Conservation (phyloP, 2,797 vertebrate species). For the Enteromius argenteus region DNA sequence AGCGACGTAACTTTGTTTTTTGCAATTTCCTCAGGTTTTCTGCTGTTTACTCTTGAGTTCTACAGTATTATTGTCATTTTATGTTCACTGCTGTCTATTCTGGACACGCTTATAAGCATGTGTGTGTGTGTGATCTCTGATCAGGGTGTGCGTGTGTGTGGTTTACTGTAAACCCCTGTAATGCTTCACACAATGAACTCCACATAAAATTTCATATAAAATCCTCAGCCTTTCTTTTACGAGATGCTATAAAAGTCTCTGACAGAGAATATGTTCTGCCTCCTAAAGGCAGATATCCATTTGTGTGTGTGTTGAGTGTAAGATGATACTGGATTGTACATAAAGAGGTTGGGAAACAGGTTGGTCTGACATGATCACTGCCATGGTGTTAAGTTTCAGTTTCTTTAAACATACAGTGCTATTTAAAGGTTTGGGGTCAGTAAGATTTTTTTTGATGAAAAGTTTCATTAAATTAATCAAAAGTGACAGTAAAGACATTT, state of each 20-base stretch:
- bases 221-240: background rate
- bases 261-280: background rate
- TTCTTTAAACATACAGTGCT: background rate
- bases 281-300: background rate
- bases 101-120: background rate
- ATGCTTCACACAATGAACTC: background rate
- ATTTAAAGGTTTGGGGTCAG: background rate
- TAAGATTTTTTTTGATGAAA: background rate
- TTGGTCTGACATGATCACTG: background rate
- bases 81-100: background rate
- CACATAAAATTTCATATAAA: background rate
- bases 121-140: background rate
- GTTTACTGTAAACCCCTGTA: background rate
- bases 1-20: background rate
- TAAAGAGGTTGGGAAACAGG: constrained; percentile 25
- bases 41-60: background rate
- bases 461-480: background rate
- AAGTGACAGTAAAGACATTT: constrained; percentile 1
- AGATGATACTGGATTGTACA: constrained; percentile 17
- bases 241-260: background rate
- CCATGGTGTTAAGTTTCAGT: background rate
- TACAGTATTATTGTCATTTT: background rate
- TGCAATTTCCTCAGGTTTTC: background rate
- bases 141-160: background rate
- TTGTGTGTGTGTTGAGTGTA: constrained; percentile 4